phyloP scores from a whole-genome alignment of 1,140 invertebrate species.

The Ceratitis capitata region DNA sequence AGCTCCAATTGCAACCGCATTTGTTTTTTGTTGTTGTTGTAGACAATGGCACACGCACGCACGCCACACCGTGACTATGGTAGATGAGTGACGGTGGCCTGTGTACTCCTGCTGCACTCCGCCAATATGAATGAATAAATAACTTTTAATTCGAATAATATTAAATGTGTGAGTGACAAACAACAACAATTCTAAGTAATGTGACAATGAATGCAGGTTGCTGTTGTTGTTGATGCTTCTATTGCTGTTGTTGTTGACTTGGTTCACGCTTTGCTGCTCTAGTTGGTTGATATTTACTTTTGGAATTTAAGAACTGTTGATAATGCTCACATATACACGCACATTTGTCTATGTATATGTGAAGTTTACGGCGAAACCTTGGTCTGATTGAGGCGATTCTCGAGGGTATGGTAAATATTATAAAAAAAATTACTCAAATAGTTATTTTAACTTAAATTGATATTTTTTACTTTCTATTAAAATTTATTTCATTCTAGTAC shows the following conservation, averaged over 20 bases:
- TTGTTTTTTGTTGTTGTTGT: no score
- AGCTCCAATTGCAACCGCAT: neutral
- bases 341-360: neutral
- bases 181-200: neutral
- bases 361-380: no score
- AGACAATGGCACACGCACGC: neutral
- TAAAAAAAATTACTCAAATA: no score
- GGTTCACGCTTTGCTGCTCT: neutral
- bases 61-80: neutral
- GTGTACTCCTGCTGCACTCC: neutral
- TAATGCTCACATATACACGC: neutral
- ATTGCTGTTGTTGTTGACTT: neutral
- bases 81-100: neutral
- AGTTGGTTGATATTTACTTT: neutral
- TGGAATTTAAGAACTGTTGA: neutral
- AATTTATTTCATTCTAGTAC: no score
- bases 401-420: neutral
- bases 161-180: slow-evolving; percentile 1
- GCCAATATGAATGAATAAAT: neutral
- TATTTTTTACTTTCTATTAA: no score
- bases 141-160: no score
- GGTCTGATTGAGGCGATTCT: neutral
- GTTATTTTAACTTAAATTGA: no score
- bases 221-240: no score
- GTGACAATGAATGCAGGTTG: neutral